Evolutionary conservation across 2,113 vertebrate genomes (phyloP).

Genomic region (Callithrix jacchus): DNA sequence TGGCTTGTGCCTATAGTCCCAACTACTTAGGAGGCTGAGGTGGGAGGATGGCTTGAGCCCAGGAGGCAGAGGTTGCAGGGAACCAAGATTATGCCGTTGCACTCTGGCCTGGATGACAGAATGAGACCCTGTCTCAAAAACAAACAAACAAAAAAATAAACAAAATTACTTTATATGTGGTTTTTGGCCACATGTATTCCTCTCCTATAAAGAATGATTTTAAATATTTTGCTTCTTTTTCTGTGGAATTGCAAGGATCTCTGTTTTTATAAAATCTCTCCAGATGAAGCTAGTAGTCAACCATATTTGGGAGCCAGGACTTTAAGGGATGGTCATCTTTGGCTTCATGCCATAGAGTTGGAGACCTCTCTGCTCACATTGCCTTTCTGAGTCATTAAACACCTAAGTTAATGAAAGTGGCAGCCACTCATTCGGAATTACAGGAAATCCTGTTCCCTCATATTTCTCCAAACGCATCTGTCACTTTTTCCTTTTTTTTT

Average conservation of each 20-base stretch:
- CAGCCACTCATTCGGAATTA: not conserved
- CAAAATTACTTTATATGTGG: not conserved
- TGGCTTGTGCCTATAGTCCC: too few relatives aligned
- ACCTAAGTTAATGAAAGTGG: not conserved
- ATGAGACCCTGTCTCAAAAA: too few relatives aligned
- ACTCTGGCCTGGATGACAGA: too few relatives aligned
- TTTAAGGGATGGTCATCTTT: not conserved
- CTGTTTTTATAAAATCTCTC: slow-evolving; percentile 9
- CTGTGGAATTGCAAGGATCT: not conserved
- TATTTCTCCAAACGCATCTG: not conserved
- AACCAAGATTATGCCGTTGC: too few relatives aligned
- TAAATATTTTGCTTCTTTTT: slow-evolving; percentile 3
- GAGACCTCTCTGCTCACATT: not conserved
- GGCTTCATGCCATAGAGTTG: not conserved
- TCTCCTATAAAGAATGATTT: not conserved
- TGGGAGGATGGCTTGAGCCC: too few relatives aligned
- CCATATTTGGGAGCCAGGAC: not conserved
- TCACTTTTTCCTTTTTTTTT: not conserved
- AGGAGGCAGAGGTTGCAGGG: too few relatives aligned
- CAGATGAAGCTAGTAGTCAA: not conserved
- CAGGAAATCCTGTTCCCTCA: not conserved
- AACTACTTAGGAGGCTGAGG: too few relatives aligned
- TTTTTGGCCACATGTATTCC: not conserved
- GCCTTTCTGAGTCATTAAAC: not conserved
- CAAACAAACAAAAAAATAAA: too few relatives aligned